A percentile compares a stretch with the other conserved stretches of the same genome.
phyloP scores from a whole-genome alignment of 2,888 invertebrate species.

The Eupithecia tripunctaria region DNA sequence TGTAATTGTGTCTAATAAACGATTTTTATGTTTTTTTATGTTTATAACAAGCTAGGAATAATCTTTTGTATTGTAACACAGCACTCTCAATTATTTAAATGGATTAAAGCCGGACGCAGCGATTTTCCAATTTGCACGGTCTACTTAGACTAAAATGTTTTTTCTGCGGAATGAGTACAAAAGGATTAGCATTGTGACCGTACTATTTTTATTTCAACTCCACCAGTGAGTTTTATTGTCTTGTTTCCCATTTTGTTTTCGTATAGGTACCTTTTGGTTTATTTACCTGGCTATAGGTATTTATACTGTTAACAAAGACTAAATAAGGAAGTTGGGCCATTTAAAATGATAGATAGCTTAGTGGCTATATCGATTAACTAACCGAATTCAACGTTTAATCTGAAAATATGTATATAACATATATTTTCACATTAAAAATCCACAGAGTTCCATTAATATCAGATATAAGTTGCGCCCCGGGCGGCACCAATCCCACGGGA shows the following conservation, averaged over 20 bases:
- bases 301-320: too few relatives aligned
- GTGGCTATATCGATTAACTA: too few relatives aligned
- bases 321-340: too few relatives aligned
- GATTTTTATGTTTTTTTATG: too few relatives aligned
- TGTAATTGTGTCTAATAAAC: too few relatives aligned
- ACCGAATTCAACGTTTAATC: too few relatives aligned
- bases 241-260: neutral
- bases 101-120: neutral
- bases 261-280: neutral
- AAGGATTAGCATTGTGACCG: neutral
- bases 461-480: too few relatives aligned
- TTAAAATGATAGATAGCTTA: too few relatives aligned
- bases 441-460: too few relatives aligned
- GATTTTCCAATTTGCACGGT: neutral
- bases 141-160: neutral
- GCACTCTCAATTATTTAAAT: constrained; percentile 1
- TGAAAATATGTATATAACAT: too few relatives aligned
- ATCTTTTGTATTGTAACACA: neutral
- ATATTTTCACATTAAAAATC: too few relatives aligned
- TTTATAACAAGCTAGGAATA: neutral
- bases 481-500: too few relatives aligned
- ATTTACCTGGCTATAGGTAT: neutral
- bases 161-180: neutral
- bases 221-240: neutral
- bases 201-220: neutral